Base-by-base conservation (phyloP, 2,888 invertebrate species). In the Drosophila rubida region DNA sequence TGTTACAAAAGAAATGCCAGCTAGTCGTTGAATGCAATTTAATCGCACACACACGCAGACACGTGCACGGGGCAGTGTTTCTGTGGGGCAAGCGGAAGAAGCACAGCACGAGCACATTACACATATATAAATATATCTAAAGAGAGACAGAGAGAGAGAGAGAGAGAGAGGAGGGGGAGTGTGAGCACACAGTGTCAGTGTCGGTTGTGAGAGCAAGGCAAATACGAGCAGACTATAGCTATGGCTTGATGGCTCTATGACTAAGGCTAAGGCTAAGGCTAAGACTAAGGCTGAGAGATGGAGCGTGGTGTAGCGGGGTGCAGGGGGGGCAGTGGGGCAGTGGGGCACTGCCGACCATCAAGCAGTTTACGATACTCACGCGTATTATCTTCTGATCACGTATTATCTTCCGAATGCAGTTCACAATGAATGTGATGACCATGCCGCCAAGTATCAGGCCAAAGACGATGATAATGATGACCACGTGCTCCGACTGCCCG, bases 381-480 rank as follows among this genome's bases (percentile, higher is more conserved):
- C 96, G 95, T 87, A 97, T 97, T 84, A 96, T 95, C 87, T 95
- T 94, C 89, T 97, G 97, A 93, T 97, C 97, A 90, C 96, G 95
- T 86, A 96, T 94, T 37, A 98, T 94, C 90, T 98, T 97, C 79
- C 95, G 94, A 75, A 96, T 94, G 92, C 97, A 97, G 90, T 97
- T 97, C 92, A 96, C 96, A 72, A 97, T 93, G 92, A 97, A 97
- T 41, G 97, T 96, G 89, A 96, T 95, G 89, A 96, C 96, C 96
- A 98, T 96, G 25, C 97, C 97, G 41, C 96, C 95, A 55, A 98
- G 94, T 72, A 98, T 97, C 61, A 97, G 92, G 19, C 96, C 96
- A 91, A 97, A 97, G 62, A 98, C 96, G 25, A 97, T 94, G 90
- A 98, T 94, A 74, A 98, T 97, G 85, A 97, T 96, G 90, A 96